Conservation (phyloP, 2,797 vertebrate genomes). For the Anguilla megastoma region DNA sequence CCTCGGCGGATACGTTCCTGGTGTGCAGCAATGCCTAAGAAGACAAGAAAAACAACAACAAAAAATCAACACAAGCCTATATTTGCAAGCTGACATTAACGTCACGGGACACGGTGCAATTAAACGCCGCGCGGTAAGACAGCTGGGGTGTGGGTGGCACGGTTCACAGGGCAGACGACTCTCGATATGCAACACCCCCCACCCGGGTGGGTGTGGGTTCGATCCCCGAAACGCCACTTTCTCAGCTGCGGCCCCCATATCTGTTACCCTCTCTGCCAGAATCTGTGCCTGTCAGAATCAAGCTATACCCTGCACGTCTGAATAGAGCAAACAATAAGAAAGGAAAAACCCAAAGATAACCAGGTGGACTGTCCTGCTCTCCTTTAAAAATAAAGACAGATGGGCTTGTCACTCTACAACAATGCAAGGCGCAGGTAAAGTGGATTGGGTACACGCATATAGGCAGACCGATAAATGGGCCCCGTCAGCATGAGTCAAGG, state of each 20-base stretch:
- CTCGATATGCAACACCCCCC: neutral
- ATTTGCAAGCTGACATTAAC: neutral
- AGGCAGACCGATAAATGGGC: neutral
- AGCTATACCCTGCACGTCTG: too few species aligned
- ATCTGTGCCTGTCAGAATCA: too few species aligned
- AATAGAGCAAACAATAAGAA: too few species aligned
- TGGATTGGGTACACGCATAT: neutral
- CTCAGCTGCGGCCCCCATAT: too few species aligned
- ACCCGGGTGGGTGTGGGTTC: too few species aligned
- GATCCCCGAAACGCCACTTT: too few species aligned
- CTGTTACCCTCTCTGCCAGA: too few species aligned
- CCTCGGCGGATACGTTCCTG: conserved; percentile 79
- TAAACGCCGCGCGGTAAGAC: neutral
- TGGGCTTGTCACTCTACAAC: neutral
- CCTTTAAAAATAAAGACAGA: too few species aligned
- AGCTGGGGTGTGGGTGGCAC: neutral
- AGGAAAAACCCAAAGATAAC: too few species aligned
- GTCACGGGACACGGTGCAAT: neutral
- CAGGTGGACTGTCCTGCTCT: too few species aligned
- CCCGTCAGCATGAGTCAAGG: neutral
- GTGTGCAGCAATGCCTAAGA: conserved; percentile 79
- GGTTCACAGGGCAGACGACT: neutral
- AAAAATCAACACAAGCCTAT: conserved; percentile 1
- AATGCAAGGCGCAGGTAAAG: neutral
- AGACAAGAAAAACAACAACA: neutral